Evolutionary conservation across 2,888 invertebrate species (phyloP), one percentile per base, ranked within the genome.

Genomic region (Yponomeuta evonymella): DNA sequence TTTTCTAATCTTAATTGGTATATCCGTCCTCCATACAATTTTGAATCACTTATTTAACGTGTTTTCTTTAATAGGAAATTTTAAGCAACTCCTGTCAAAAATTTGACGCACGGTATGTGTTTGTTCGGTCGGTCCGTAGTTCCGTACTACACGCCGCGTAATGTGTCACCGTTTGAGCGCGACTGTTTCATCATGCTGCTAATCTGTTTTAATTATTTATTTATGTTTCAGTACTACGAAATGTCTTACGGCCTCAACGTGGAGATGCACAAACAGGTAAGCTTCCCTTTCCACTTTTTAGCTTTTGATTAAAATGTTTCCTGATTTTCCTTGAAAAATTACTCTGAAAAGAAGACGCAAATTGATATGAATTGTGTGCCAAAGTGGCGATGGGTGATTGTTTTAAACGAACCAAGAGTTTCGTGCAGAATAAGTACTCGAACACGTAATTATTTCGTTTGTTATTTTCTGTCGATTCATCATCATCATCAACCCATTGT

Each of bases 241-340:
- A 98, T 98, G 98, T 98, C 98, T 72, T 98, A 98, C 93, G 98
- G 98, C 81, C 95, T 98, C 92, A 98, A 98, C 93, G 97, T 97
- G 87, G 98, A 98, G 94, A 97, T 98, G 97, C 98, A 98, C 92
- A 98, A 98, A 94, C 98, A 98, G 96, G 97, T 97, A 93, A 93
- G 95, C 76, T 75, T 71, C 73, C 71, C 2, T 64, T 71, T 69
- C 74, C 62, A 73, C 74, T 67, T 67, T 73, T 73, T 69, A 67
- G 48, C 69, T 73, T 70, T 70, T 70, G 70, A 70, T 70, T 64
- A 36, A 10, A 67, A 51, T 71, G 80, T 84, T 84, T 81, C 80
- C 83, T 79, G 76, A 76, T 76, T 77, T 48, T 51, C 58, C 5
- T 2, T 5, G 12, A 2, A 15, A 69, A 33, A 15, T 3, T 9